A percentile compares a stretch with the other conserved stretches of the same genome.
phyloP scores from a whole-genome alignment of 2,113 vertebrate genomes.

The Aplodontia rufa region DNA sequence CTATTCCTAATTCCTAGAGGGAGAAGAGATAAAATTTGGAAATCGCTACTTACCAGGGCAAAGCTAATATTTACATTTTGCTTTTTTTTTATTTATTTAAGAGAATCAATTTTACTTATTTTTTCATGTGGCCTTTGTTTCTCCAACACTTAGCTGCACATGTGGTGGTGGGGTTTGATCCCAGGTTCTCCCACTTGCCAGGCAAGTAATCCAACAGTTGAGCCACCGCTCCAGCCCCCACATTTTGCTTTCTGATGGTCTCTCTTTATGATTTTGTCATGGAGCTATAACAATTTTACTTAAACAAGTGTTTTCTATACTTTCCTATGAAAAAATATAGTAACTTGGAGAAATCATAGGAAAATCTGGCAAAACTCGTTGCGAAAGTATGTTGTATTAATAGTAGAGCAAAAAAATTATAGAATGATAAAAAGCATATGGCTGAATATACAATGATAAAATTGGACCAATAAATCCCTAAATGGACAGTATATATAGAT shows the following conservation, averaged over 20 bases:
- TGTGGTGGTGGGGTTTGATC: too few relatives aligned
- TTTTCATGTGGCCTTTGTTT: too few relatives aligned
- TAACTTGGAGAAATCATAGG: background rate
- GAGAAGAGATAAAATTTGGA: background rate
- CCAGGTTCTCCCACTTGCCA: too few relatives aligned
- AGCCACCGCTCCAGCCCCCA: too few relatives aligned
- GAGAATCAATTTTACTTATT: too few relatives aligned
- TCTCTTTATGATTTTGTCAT: slow-evolving; percentile 32
- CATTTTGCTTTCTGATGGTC: background rate
- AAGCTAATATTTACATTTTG: background rate
- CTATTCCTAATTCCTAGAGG: background rate
- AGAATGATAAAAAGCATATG: background rate
- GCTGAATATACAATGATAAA: slow-evolving; percentile 27
- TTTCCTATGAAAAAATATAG: slow-evolving; percentile 13
- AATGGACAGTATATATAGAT: background rate
- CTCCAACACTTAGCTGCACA: too few relatives aligned
- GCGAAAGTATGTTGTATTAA: background rate
- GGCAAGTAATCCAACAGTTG: too few relatives aligned
- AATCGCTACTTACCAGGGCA: background rate
- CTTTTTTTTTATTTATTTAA: too few relatives aligned
- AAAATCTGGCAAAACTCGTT: slow-evolving; percentile 24
- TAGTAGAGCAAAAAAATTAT: background rate
- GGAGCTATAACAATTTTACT: slow-evolving; percentile 36
- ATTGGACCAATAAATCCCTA: background rate
- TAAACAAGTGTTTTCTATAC: background rate